phyloP scores from a whole-genome alignment of 2,888 invertebrate genomes.

The Notodromas monacha region DNA sequence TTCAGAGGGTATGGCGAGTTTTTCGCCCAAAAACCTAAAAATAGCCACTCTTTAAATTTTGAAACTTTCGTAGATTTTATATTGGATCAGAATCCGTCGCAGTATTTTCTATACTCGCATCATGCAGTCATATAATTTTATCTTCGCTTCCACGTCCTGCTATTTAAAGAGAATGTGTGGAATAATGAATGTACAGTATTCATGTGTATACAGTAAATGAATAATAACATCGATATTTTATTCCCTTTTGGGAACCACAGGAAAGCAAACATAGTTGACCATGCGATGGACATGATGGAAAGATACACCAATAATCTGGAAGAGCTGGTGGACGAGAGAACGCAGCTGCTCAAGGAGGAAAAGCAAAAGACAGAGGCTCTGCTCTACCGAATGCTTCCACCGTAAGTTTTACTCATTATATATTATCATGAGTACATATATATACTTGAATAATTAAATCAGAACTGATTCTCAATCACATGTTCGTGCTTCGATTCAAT shows the following conservation, averaged over 20 bases:
- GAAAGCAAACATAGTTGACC: constrained; percentile 68
- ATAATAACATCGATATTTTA: too few species aligned
- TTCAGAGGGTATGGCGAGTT: too few species aligned
- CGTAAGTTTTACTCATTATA: constrained; percentile 32
- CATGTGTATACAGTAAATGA: too few species aligned
- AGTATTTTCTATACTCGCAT: too few species aligned
- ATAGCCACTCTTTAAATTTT: too few species aligned
- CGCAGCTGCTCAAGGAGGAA: constrained; percentile 55
- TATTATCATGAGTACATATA: constrained; percentile 6
- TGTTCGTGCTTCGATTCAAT: constrained; percentile 13
- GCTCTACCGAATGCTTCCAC: constrained; percentile 69
- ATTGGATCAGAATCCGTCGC: too few species aligned
- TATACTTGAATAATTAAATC: constrained; percentile 2
- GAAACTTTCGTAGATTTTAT: too few species aligned
- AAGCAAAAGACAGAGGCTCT: constrained; percentile 75
- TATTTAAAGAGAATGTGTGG: too few species aligned
- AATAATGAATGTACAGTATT: too few species aligned
- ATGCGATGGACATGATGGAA: constrained; percentile 95
- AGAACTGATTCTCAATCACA: constrained; percentile 4
- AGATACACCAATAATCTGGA: constrained; percentile 79
- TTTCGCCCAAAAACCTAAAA: too few species aligned
- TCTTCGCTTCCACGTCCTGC: too few species aligned
- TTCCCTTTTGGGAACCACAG: constrained; percentile 20
- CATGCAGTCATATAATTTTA: too few species aligned
- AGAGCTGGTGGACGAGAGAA: constrained; percentile 66